Percentiles rank a stretch among this genome's conserved stretches.
Evolutionary conservation across 2,797 vertebrate genomes (phyloP).

Genomic region (Hapalemur alaotrensis): DNA sequence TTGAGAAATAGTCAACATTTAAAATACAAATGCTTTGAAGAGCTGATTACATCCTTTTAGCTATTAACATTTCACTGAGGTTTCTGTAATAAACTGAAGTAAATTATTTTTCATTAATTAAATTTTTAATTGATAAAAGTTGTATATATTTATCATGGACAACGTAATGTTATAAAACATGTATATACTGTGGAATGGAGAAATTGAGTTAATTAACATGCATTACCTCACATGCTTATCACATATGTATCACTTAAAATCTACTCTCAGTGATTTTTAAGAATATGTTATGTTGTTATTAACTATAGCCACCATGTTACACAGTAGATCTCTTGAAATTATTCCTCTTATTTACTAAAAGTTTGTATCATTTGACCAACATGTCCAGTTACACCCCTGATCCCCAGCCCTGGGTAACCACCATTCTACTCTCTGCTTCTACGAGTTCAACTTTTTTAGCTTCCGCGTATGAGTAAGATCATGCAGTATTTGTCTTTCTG

Average conservation of each 20-base stretch:
- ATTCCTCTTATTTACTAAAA: background rate
- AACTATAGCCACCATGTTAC: background rate
- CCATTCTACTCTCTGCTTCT: background rate
- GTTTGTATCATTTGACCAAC: background rate
- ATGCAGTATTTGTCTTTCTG: background rate
- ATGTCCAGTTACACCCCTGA: background rate
- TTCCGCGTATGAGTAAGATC: background rate
- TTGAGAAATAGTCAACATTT: constrained; percentile 29
- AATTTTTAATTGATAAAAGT: background rate
- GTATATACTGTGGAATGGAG: background rate
- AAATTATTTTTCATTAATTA: background rate
- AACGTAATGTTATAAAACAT: background rate
- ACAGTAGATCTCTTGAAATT: background rate
- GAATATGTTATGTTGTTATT: background rate
- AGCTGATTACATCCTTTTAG: background rate
- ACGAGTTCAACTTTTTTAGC: background rate
- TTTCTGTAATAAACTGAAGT: background rate
- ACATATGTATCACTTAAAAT: background rate
- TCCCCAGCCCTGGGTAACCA: accelerated
- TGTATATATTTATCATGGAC: background rate
- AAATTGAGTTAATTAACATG: background rate
- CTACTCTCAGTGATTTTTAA: background rate
- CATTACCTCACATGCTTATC: background rate
- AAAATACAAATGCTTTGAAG: constrained; percentile 23
- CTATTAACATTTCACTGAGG: constrained; percentile 3